Percentiles rank a stretch among this genome's conserved stretches.
Evolutionary conservation across 2,113 vertebrate genomes (phyloP).

Genomic region (Rissa tridactyla): DNA sequence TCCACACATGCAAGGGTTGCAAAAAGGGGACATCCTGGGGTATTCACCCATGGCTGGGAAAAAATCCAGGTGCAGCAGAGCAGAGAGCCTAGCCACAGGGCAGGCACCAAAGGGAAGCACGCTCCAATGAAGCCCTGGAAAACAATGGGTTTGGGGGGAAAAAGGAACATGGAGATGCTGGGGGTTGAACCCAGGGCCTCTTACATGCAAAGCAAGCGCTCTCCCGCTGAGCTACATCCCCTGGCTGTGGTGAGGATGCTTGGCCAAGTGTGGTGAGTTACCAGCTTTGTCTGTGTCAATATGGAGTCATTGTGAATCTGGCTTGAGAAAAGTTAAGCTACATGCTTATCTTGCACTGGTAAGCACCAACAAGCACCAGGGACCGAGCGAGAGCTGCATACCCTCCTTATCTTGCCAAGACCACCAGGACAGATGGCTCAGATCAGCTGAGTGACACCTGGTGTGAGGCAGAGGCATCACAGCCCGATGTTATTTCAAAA

Average conservation of each 20-base stretch:
- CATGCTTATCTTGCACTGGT: background rate
- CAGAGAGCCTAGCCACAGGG: background rate
- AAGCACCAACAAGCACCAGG: background rate
- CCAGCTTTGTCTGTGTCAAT: background rate
- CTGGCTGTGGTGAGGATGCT: rapidly evolving
- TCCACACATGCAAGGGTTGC: rapidly evolving
- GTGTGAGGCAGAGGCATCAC: background rate
- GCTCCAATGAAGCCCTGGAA: background rate
- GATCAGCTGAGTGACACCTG: background rate
- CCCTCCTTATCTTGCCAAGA: background rate
- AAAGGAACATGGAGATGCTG: background rate
- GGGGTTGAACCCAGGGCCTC: background rate
- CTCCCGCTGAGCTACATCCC: background rate
- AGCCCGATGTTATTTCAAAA: background rate
- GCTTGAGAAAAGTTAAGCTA: background rate
- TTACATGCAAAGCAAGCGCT: background rate
- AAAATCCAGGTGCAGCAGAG: background rate
- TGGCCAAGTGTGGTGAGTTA: background rate
- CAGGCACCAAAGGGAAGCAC: no score
- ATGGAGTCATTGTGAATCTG: background rate
- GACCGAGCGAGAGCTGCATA: background rate
- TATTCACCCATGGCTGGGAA: background rate
- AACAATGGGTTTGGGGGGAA: rapidly evolving
- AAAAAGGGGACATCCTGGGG: background rate
- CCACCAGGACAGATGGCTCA: background rate